A percentile compares a stretch with the other conserved stretches of the same genome.
These are phyloP conservation scores for Stegophylla sp. DNA, from an alignment of 2,888 invertebrate species.

Conservation along the genomic window DNA sequence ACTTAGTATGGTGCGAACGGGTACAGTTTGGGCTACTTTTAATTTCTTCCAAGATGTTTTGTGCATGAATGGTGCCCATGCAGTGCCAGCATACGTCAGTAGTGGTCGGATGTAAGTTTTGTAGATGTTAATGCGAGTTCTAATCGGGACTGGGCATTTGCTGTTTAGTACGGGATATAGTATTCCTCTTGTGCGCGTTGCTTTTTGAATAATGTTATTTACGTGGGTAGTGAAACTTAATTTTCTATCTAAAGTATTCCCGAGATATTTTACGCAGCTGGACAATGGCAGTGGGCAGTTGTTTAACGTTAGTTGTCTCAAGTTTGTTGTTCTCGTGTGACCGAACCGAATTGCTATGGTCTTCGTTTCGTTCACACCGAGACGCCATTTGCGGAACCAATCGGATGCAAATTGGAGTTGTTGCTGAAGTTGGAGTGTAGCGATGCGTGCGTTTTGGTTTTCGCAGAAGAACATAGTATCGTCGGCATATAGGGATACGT, in stretches of 20 bases:
- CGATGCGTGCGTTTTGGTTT: background rate
- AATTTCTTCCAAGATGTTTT: too few species aligned
- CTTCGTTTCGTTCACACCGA: background rate
- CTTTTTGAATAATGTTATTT: background rate
- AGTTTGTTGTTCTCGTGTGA: too few species aligned
- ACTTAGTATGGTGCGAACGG: background rate
- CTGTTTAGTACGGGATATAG: background rate
- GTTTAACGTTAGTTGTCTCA: too few species aligned
- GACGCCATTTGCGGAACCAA: background rate
- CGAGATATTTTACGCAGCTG: background rate
- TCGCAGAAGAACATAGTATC: conserved; percentile 13
- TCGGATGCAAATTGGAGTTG: background rate
- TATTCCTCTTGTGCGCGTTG: background rate
- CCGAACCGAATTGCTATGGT: background rate
- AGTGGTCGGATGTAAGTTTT: too few species aligned
- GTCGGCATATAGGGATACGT: conserved; percentile 22
- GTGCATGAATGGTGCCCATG: too few species aligned
- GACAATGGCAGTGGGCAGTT: background rate
- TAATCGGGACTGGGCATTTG: background rate
- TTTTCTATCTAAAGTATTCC: background rate
- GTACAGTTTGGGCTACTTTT: too few species aligned
- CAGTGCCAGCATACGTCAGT: too few species aligned
- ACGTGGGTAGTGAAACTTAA: background rate
- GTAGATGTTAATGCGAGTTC: too few species aligned
- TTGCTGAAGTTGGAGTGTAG: background rate